A percentile compares a stretch with the other conserved stretches of the same genome.
phyloP scores from a whole-genome alignment of 2,113 vertebrate species.

The Antennarius striatus region DNA sequence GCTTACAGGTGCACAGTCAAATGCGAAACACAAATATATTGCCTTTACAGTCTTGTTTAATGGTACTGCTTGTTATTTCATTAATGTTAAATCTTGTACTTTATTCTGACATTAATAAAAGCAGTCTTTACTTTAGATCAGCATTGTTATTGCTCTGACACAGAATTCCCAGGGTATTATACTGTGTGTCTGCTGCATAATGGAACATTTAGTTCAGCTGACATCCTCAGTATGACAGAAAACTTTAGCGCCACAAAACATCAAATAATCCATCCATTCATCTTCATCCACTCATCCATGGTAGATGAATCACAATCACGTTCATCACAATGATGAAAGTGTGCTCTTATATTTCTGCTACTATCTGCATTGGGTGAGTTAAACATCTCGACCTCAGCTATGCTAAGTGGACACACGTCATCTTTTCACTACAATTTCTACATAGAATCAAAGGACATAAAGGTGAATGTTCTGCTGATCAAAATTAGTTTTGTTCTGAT shows the following conservation, averaged over 20 bases:
- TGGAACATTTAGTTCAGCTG: background rate
- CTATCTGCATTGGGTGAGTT: background rate
- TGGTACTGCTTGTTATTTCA: background rate
- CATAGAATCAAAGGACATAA: conserved; percentile 15
- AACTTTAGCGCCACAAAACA: background rate
- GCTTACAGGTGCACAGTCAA: background rate
- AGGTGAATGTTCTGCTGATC: background rate
- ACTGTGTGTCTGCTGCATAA: background rate
- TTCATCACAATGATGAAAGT: background rate
- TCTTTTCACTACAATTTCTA: conserved; percentile 3
- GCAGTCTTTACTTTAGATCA: background rate
- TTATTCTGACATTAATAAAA: background rate
- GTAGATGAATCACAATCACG: no score
- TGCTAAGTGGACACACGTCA: background rate
- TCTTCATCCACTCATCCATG: no score
- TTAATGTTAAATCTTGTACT: no score
- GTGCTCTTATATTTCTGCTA: background rate
- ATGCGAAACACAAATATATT: background rate
- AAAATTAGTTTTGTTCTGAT: background rate
- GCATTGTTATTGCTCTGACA: background rate
- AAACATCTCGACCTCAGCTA: background rate
- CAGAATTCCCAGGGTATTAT: background rate
- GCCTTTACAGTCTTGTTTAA: background rate
- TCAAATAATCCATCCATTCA: no score
- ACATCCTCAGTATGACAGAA: background rate